phyloP scores from a whole-genome alignment of 2,888 invertebrate species.

The Cosmia trapezina region DNA sequence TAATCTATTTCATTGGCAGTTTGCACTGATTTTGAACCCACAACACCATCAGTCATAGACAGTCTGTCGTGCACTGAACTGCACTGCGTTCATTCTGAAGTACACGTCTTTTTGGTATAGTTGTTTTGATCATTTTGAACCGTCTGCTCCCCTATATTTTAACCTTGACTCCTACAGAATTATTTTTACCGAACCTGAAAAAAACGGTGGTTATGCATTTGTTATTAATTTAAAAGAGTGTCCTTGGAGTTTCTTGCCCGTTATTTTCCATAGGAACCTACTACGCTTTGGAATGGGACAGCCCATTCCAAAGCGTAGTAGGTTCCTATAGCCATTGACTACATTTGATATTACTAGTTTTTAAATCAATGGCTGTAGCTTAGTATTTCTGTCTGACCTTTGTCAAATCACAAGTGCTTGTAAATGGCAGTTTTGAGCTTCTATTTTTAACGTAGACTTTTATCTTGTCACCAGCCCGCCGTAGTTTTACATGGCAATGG shows the following conservation, averaged over 20 bases:
- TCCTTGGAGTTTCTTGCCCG: too few relatives aligned
- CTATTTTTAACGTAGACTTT: background rate
- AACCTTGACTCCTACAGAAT: background rate
- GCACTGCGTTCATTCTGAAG: background rate
- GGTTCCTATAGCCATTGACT: too few relatives aligned
- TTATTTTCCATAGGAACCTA: background rate
- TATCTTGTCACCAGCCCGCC: slow-evolving; percentile 61
- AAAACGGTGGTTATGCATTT: background rate
- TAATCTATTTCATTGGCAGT: background rate
- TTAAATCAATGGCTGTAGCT: too few relatives aligned
- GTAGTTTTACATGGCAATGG: slow-evolving; percentile 83
- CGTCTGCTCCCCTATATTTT: background rate
- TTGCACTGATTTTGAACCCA: background rate
- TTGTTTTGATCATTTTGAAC: background rate
- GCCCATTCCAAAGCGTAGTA: too few relatives aligned
- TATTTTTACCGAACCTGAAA: background rate
- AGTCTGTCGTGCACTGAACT: background rate
- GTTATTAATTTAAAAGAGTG: too few relatives aligned
- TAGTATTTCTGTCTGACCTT: background rate
- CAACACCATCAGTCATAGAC: too few relatives aligned
- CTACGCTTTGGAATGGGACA: background rate
- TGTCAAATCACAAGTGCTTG: background rate
- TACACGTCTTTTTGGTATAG: background rate
- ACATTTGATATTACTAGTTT: too few relatives aligned
- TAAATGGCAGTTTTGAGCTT: background rate